A percentile compares a stretch with the other conserved stretches of the same genome.
phyloP scores from a whole-genome alignment of 92 coral and sea anemone genomes.

The Micromussa lordhowensis region DNA sequence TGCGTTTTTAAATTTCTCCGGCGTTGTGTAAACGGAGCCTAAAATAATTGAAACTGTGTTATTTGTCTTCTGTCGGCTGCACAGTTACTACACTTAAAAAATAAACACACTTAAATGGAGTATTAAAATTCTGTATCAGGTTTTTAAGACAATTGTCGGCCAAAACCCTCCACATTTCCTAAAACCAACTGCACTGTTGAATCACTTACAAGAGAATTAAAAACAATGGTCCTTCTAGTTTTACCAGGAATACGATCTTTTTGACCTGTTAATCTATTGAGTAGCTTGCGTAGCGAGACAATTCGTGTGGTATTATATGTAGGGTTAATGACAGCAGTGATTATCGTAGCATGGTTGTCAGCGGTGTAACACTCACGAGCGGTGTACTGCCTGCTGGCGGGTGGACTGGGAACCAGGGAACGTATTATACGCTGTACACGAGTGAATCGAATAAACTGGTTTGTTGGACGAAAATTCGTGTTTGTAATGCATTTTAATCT shows the following conservation, averaged over 20 bases:
- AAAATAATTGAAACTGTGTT: not conserved
- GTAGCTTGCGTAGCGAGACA: slow-evolving; percentile 13
- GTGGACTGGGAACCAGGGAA: slow-evolving; percentile 42
- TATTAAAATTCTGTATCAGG: not conserved
- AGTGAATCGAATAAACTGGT: slow-evolving; percentile 33
- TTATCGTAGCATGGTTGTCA: slow-evolving; percentile 33
- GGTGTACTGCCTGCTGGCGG: slow-evolving; percentile 58
- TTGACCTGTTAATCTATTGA: slow-evolving; percentile 2
- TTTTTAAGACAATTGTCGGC: not conserved
- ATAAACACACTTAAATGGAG: not conserved
- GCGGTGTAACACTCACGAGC: slow-evolving; percentile 41
- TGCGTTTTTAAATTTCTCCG: too few relatives aligned
- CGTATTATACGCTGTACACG: slow-evolving; percentile 4
- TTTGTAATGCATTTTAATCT: not conserved
- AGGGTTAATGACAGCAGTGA: slow-evolving; percentile 10
- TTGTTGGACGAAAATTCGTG: slow-evolving; percentile 11
- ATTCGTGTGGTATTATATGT: slow-evolving; percentile 8
- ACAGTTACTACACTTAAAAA: not conserved
- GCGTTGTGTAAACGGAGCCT: too few relatives aligned
- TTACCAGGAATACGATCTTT: not conserved
- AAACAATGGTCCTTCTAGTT: not conserved
- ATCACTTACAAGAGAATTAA: not conserved
- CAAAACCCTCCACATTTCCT: not conserved
- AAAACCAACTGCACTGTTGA: slow-evolving; percentile 17
- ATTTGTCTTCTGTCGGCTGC: not conserved